phyloP scores from a whole-genome alignment of 2,797 vertebrate genomes.

The Molossus alvarezi region DNA sequence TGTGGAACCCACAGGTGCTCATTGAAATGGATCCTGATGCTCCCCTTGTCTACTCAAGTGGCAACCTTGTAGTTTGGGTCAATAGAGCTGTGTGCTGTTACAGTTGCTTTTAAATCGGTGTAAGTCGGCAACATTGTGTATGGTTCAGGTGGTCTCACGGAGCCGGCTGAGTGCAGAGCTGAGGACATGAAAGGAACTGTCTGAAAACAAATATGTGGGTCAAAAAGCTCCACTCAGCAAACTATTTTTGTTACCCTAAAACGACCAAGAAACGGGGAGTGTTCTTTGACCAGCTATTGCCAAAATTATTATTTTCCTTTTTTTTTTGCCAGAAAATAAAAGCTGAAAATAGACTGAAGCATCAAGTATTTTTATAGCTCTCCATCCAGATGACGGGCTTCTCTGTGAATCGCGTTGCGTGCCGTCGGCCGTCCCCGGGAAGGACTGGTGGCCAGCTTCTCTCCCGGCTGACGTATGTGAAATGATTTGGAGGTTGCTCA shows the following conservation, averaged over 20 bases:
- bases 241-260: background rate
- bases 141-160: background rate
- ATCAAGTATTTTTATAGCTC: constrained; percentile 39
- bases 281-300: background rate
- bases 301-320: background rate
- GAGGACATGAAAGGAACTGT: background rate
- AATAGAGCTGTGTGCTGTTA: background rate
- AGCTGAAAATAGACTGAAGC: constrained; percentile 30
- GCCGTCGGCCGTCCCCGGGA: constrained; percentile 5
- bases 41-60: constrained; percentile 75
- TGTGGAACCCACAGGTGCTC: constrained; percentile 84
- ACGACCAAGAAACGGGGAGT: background rate
- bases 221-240: background rate
- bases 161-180: background rate
- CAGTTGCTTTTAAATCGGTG: background rate
- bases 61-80: constrained; percentile 65
- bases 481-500: background rate
- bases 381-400: background rate
- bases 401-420: constrained; percentile 28
- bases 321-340: constrained; percentile 40
- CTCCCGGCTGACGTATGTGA: background rate
- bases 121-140: background rate
- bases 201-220: background rate
- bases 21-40: constrained; percentile 82
- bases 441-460: background rate